Evolutionary conservation across 2,797 vertebrate genomes (phyloP), one percentile per base, ranked within the genome.

Genomic region (Mus minutoides): DNA sequence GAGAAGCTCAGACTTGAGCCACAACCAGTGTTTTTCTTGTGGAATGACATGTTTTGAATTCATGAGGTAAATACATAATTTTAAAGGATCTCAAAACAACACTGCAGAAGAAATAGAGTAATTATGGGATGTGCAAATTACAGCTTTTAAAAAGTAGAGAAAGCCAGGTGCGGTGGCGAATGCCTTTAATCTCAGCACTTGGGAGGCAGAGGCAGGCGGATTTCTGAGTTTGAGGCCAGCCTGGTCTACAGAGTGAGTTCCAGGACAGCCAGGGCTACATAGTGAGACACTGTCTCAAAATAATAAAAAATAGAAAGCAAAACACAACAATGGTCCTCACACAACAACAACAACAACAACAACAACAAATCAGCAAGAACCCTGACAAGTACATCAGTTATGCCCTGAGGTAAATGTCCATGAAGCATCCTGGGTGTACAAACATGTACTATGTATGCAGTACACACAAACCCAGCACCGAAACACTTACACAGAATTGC

Each of bases 401-500:
- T 95, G 94, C 49, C 84, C 91, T 91, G 11, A 97, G 83, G 64
- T 58, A 96, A 97, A 96, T 97, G 85, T 78, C 90, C 77, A 67
- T 31, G 52, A 97, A 79, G 67, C 22, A 13, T 91, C n/a, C 40
- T 13, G 10, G 91, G 86, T 86, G 17, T 52, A 80, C 73, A 96
- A 92, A n/a, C 13, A 97, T 21, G 49, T 62, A 82, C 89, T 67
- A 0, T 97, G 13, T 67, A 0, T 97, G 13, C 37, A 95, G 26
- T 0, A 0, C 40, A 71, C 82, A 95, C 75, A 96, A 97, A 94
- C 69, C 58, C 76, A 71, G 88, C 96, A 91, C 94, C 64, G 21
- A 95, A 80, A 43, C 92, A 22, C 14, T 12, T 84, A 93, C 67
- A 92, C 76, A 91, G 82, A 88, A 90, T 31, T 94, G 75, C 17